Conservation (phyloP, 1,140 invertebrate species). For the Apis cerana region DNA sequence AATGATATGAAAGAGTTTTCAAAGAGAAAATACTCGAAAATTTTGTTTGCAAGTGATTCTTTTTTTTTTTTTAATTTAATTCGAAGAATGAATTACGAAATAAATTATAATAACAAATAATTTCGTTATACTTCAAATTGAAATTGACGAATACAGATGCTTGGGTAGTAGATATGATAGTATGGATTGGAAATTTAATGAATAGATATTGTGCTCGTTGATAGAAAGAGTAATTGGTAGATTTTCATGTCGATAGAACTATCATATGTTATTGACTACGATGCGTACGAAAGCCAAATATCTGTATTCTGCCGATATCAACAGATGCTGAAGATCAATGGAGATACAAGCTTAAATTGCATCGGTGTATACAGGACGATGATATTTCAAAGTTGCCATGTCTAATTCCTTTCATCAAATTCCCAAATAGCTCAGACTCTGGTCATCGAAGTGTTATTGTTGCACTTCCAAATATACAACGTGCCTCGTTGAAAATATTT, state of each 20-base stretch:
- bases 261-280: slow-evolving; percentile 29
- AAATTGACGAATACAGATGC: neutral
- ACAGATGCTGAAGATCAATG: slow-evolving; percentile 5
- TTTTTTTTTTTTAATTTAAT: too few species aligned
- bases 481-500: too few species aligned
- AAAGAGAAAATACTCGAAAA: too few species aligned
- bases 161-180: neutral
- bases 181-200: slow-evolving; percentile 34
- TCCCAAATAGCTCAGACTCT: neutral
- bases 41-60: too few species aligned
- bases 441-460: neutral
- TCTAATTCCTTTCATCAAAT: neutral
- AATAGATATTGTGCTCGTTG: slow-evolving; percentile 48
- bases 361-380: neutral
- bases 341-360: neutral
- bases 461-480: neutral
- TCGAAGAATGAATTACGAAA: too few species aligned
- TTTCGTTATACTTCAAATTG: neutral
- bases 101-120: neutral
- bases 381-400: slow-evolving; percentile 15
- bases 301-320: neutral
- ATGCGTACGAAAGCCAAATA: slow-evolving; percentile 34
- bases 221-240: slow-evolving; percentile 52
- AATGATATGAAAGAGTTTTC: too few species aligned
- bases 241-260: slow-evolving; percentile 46